These are phyloP conservation scores for Rhynchonycteris naso DNA, from an alignment of 2,797 vertebrate species.

Conservation along the genomic window DNA sequence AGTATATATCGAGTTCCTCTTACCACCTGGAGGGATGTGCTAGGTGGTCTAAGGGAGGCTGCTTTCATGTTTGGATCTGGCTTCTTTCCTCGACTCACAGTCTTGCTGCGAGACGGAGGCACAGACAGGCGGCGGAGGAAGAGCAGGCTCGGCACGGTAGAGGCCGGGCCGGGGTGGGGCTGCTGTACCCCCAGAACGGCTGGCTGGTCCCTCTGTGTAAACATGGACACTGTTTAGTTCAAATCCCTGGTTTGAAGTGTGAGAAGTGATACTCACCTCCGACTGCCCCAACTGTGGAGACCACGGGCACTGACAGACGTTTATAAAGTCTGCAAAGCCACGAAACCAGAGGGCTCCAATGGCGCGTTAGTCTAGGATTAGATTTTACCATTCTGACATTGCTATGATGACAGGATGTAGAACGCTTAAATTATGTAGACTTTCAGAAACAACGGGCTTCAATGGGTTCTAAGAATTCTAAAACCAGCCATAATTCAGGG, in stretches of 20 bases:
- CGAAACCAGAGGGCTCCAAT: neutral
- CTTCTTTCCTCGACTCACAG: neutral
- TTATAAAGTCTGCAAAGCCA: neutral
- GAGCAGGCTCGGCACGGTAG: accelerated
- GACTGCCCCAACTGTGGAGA: neutral
- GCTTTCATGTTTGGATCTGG: neutral
- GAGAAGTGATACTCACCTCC: neutral
- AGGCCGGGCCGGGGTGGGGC: accelerated
- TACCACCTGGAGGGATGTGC: accelerated
- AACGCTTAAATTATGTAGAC: neutral
- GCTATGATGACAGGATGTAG: neutral
- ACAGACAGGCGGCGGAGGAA: neutral
- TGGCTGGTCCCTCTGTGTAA: neutral
- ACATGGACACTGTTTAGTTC: neutral
- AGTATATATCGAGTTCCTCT: neutral
- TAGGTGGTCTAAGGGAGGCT: neutral
- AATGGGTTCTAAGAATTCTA: slow-evolving; percentile 6
- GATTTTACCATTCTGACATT: neutral
- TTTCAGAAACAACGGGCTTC: slow-evolving; percentile 17
- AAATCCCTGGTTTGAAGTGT: neutral
- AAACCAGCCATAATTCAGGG: slow-evolving; percentile 10
- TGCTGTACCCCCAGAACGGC: neutral
- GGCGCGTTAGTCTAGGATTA: neutral
- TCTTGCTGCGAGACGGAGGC: neutral
- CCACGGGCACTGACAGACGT: neutral